Conservation (phyloP, 2,113 vertebrate genomes). For the Manacus vitellinus region DNA sequence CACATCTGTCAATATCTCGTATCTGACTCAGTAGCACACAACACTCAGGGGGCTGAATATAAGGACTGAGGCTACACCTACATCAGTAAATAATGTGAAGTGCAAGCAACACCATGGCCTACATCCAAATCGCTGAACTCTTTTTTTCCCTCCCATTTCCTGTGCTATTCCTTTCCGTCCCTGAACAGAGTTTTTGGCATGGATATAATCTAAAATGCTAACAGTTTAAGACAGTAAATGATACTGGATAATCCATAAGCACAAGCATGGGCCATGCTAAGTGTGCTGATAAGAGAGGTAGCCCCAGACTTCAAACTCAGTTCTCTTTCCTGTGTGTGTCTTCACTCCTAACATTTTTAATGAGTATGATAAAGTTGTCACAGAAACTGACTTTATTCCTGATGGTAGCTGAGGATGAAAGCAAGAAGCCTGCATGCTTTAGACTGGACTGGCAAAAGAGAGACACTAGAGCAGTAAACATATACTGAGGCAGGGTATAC, state of each 20-base stretch:
- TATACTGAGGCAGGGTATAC: not conserved
- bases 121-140: not conserved
- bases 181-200: not conserved
- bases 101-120: not conserved
- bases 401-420: not conserved
- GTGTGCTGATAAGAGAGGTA: not conserved
- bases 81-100: not conserved
- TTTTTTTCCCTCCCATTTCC: not conserved
- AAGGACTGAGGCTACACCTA: not conserved
- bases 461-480: not conserved
- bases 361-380: not conserved
- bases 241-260: not conserved
- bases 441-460: not conserved
- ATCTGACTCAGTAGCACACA: not conserved
- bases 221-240: not conserved
- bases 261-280: not conserved
- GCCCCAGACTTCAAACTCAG: not conserved
- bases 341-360: not conserved
- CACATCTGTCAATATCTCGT: not conserved
- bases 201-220: not conserved
- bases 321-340: not conserved
- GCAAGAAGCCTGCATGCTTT: not conserved
- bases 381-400: not conserved
- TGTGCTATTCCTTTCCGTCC: not conserved
- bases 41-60: not conserved